Conservation (phyloP, 1,140 invertebrate species). For the Heliconius hewitsoni region DNA sequence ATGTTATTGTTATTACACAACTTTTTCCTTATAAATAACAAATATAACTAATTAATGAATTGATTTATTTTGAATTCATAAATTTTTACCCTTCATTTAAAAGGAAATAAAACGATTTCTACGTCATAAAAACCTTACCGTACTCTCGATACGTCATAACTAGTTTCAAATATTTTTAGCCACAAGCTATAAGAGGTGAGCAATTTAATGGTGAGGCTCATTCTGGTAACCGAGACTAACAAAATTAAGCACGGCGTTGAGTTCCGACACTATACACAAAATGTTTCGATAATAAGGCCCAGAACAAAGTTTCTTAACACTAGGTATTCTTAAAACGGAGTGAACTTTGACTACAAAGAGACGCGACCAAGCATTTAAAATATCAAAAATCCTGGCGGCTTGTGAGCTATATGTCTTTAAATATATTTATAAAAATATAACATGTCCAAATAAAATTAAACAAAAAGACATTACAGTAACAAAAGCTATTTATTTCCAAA, state of each 20-base stretch:
- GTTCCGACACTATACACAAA: no score
- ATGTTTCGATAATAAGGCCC: no score
- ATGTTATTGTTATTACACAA: no score
- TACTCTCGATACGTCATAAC: conserved; percentile 12
- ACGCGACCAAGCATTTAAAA: no score
- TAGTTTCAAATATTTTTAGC: conserved; percentile 15
- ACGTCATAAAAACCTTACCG: conserved; percentile 20
- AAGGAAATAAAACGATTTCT: conserved; percentile 18
- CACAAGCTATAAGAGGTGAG: conserved; percentile 14
- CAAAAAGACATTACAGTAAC: not conserved
- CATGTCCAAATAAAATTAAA: not conserved
- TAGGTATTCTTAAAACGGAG: no score
- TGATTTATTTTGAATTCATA: not conserved
- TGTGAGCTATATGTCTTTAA: no score
- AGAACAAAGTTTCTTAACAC: no score
- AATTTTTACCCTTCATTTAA: not conserved
- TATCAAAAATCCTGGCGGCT: no score
- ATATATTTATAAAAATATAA: not conserved
- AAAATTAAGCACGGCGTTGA: no score
- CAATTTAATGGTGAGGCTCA: not conserved
- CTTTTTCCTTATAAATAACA: no score
- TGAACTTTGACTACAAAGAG: no score
- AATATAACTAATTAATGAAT: not conserved
- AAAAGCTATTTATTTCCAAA: not conserved
- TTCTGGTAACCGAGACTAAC: no score